Base-by-base conservation (phyloP, 2,888 invertebrate species). In the Agrotis clavis region DNA sequence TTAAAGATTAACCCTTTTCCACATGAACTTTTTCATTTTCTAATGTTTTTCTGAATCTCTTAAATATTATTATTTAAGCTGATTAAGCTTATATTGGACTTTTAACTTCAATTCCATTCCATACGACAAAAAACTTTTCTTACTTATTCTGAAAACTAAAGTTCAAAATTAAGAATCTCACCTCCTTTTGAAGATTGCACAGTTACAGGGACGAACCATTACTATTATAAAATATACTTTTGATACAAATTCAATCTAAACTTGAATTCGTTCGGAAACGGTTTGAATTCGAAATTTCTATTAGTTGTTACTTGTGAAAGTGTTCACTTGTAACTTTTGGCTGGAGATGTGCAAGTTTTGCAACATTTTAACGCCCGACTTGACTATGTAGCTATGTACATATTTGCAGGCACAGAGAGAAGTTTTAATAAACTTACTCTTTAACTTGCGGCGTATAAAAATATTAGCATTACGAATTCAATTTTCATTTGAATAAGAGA, bases 361-460 rank as follows among this genome's bases (percentile, higher is more conserved):
- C 63, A 64, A 76, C 69, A 81, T 83, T 83, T 69, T 81, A 81
- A 47, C 59, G 67, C 67, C 59, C 64, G 48, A 69, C 54, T 71
- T 48, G 69, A 56, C 68, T 71, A 60, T 45, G 68, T 75, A 69
- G 60, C 56, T 57, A 5, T 50, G n/a, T 30, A n/a, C n/a, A n/a
- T n/a, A 68, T 75, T 73, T 80, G 57, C n/a, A 69, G 72, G 77
- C 62, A 60, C 59, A 80, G 66, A 56, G 62, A 48, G 53, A 82
- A 80, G 77, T 84, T 81, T 80, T 84, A 84, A 81, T 81, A 83
- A 80, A 81, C 72, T 81, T 76, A 81, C 81, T 84, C 76, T 76
- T 81, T 81, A 81, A 77, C 81, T 72, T 64, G 30, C 47, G 50
- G 25, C 77, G 81, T 67, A 81, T 83, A 76, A 81, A 81, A 83